Base-by-base conservation (phyloP, 1,140 invertebrate species). In the Schlechtendalia chinensis region DNA sequence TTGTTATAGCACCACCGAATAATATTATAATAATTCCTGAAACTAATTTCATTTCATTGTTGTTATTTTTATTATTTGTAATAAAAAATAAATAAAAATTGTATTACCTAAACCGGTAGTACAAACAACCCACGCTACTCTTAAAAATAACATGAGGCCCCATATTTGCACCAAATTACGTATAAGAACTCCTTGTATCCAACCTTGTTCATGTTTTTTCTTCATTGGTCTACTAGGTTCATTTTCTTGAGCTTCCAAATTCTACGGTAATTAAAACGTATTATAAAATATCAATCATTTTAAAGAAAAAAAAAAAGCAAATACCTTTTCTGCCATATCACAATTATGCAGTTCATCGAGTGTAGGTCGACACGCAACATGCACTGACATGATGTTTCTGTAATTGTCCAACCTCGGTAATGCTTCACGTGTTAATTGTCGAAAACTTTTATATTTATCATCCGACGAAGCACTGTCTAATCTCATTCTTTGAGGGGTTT, bases 341-440 rank as follows among this genome's bases (percentile, higher is more conserved):
- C 91, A 90, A 85, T 96, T 94, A 86, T 97, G 95, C 5, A 98
- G 89, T 87, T 98, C 95, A 84, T 97, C 95, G 19, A 98, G 87
- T 5, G 96, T 97, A 5, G 96, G 96, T 84, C 92, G 89, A 83
- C 94, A 94, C 22, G 92, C 93, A 5, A 93, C 93, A 84, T 95
- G 94, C 61, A 97, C 92, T n/a, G 88, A 89, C 88, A 97, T 89
- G 82, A 97, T 93, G 86, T 98, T 97, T 81, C 96, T 90, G 87
- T 98, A 98, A 88, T 97, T 96, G 85, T 97, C 96, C 84, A 96
- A 86, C 69, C 95, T 88, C 12, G 96, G 96, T 61, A 97, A 85
- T 3, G 95, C 95, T 87, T 98, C 96, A 16, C 94, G 88, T 0
- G 96, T 97, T 85, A 97, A 93, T 84, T 95, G 92, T 77, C 94